phyloP scores from a whole-genome alignment of 2,888 invertebrate genomes.

The Macaria notata region DNA sequence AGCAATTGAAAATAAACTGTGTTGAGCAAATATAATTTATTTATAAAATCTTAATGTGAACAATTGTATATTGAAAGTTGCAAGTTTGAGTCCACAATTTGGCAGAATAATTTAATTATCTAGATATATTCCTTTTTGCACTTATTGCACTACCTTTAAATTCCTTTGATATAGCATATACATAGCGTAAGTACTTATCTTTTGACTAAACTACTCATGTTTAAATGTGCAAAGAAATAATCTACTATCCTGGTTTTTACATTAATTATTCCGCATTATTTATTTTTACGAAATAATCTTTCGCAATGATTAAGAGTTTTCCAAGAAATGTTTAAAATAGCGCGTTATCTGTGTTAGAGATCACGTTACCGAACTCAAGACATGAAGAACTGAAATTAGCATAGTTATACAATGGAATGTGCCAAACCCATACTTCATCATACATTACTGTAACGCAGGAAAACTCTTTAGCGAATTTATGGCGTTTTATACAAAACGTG shows the following conservation, averaged over 20 bases:
- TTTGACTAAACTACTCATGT: not conserved
- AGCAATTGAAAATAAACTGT: no score
- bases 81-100: no score
- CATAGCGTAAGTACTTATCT: not conserved
- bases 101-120: no score
- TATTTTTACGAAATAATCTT: no score
- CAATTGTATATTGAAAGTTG: no score
- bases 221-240: slow-evolving; percentile 9
- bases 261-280: no score
- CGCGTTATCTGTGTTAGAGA: no score
- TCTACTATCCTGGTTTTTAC: no score
- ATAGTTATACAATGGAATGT: slow-evolving; percentile 29
- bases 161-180: not conserved
- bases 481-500: slow-evolving; percentile 1
- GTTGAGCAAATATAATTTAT: no score
- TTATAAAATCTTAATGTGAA: no score
- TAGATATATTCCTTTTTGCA: not conserved
- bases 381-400: no score
- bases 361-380: no score
- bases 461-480: slow-evolving; percentile 7
- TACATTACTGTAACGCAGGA: not conserved
- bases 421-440: slow-evolving; percentile 26
- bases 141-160: not conserved
- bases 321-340: not conserved
- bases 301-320: slow-evolving; percentile 30